phyloP scores from a whole-genome alignment of 2,888 invertebrate species.

The Chymomyza procnemis region DNA sequence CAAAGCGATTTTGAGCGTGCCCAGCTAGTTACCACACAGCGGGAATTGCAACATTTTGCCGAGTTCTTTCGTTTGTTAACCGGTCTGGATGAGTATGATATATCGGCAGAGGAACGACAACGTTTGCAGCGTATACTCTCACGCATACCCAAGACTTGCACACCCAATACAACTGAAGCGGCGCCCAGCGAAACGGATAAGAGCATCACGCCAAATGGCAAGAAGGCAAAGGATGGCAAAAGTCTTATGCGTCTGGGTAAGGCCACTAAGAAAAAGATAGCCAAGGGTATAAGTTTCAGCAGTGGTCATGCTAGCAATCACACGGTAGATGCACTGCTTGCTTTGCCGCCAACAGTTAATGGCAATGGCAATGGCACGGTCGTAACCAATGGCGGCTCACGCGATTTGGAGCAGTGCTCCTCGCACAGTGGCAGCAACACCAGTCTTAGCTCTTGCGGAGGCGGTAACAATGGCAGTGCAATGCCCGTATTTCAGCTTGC shows the following conservation, averaged over 20 bases:
- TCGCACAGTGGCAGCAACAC: slow-evolving; percentile 64
- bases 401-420: slow-evolving; percentile 50
- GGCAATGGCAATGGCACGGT: background rate
- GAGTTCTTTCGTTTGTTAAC: slow-evolving; percentile 80
- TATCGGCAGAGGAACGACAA: slow-evolving; percentile 77
- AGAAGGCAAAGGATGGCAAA: slow-evolving; percentile 58
- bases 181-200: slow-evolving; percentile 6
- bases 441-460: slow-evolving; percentile 53
- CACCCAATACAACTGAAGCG: slow-evolving; percentile 25
- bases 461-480: background rate
- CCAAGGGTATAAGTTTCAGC: slow-evolving; percentile 76
- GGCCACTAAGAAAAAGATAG: slow-evolving; percentile 76
- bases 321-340: background rate
- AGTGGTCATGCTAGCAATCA: slow-evolving; percentile 21
- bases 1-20: slow-evolving; percentile 82
- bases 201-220: slow-evolving; percentile 32
- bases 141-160: slow-evolving; percentile 76
- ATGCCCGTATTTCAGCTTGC: background rate
- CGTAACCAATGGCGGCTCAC: slow-evolving; percentile 36
- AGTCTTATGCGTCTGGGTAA: slow-evolving; percentile 75
- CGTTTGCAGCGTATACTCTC: slow-evolving; percentile 79
- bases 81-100: slow-evolving; percentile 72
- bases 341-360: background rate
- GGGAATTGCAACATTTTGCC: slow-evolving; percentile 83
- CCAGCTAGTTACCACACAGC: slow-evolving; percentile 84